Percentiles rank a stretch among this genome's conserved stretches.
Evolutionary conservation across 2,888 invertebrate species (phyloP).

Genomic region (Coenonympha glycerion): DNA sequence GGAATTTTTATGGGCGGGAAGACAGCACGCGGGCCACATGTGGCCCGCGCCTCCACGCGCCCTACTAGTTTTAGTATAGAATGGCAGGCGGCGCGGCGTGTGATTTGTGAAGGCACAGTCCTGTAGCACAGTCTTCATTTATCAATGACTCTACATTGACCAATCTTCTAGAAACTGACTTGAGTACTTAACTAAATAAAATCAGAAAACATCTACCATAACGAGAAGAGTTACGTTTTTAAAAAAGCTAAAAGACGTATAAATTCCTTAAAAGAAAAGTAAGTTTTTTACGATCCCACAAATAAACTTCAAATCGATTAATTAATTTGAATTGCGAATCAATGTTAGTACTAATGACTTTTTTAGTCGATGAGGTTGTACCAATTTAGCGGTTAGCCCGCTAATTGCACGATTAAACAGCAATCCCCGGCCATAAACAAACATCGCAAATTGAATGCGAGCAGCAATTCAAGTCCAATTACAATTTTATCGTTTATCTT

Average conservation of each 20-base stretch:
- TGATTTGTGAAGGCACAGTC: background rate
- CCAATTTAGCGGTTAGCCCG: background rate
- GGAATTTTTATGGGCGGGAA: too few species aligned
- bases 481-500: slow-evolving; percentile 50
- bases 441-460: slow-evolving; percentile 24
- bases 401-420: slow-evolving; percentile 18
- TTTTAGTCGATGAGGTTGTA: background rate
- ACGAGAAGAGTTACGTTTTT: too few species aligned
- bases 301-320: background rate
- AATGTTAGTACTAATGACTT: background rate
- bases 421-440: slow-evolving; percentile 21
- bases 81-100: background rate
- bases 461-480: slow-evolving; percentile 26
- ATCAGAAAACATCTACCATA: too few species aligned
- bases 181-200: too few species aligned
- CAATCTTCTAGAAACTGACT: too few species aligned
- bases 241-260: too few species aligned
- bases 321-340: background rate
- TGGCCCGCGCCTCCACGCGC: too few species aligned
- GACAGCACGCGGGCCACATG: too few species aligned
- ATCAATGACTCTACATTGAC: too few species aligned
- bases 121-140: background rate
- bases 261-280: too few species aligned
- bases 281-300: background rate
- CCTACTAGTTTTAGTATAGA: slow-evolving; percentile 23